Conservation (phyloP, 2,113 vertebrate species). For the Pantherophis guttatus region DNA sequence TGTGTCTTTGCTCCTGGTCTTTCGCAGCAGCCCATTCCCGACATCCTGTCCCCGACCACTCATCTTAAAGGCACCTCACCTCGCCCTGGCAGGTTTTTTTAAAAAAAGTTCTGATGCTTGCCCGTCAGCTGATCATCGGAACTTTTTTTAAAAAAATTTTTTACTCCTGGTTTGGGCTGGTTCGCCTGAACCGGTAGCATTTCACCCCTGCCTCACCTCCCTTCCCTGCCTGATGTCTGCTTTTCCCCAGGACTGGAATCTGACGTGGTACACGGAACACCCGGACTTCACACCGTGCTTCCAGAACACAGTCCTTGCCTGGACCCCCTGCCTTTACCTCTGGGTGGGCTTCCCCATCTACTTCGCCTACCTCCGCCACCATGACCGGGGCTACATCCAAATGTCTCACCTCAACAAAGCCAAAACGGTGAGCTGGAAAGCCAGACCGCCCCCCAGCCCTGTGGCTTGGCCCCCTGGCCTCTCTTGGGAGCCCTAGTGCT, state of each 20-base stretch:
- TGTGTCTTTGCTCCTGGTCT: too few relatives aligned
- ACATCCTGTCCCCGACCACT: too few relatives aligned
- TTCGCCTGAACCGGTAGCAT: too few relatives aligned
- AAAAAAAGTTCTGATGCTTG: too few relatives aligned
- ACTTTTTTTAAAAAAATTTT: too few relatives aligned
- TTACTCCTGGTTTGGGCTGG: too few relatives aligned
- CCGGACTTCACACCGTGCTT: slow-evolving; percentile 93
- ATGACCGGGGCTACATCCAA: slow-evolving; percentile 87
- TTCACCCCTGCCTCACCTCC: neutral
- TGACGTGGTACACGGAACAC: slow-evolving; percentile 81
- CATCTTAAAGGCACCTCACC: too few relatives aligned
- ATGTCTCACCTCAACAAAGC: slow-evolving; percentile 91
- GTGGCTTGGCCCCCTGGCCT: neutral
- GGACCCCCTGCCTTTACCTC: slow-evolving; percentile 89
- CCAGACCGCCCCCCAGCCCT: neutral
- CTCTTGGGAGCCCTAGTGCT: neutral
- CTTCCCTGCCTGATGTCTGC: neutral
- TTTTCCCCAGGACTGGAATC: slow-evolving; percentile 83
- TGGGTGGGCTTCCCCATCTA: slow-evolving; percentile 87
- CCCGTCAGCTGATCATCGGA: too few relatives aligned
- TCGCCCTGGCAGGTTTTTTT: too few relatives aligned
- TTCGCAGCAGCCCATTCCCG: too few relatives aligned
- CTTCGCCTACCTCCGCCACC: slow-evolving; percentile 76
- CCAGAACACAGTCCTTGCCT: slow-evolving; percentile 88
- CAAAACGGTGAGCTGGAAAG: slow-evolving; percentile 78